Evolutionary conservation across 2,888 invertebrate genomes (phyloP), one percentile per base, ranked within the genome.

Genomic region (Agrochola litura): DNA sequence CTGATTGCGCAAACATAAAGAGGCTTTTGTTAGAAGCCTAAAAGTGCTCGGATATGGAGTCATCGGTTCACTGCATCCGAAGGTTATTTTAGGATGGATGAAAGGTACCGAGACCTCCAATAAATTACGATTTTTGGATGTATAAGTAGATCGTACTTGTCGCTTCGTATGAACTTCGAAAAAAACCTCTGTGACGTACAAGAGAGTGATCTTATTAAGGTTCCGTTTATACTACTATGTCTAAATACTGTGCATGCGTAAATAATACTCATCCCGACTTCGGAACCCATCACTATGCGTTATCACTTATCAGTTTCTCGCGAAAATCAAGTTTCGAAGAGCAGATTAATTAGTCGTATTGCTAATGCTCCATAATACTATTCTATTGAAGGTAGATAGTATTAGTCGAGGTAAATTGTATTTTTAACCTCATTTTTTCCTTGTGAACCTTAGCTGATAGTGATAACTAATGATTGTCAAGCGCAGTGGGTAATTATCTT

Each of bases 401-500:
- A 58, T 37, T 22, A 25, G 54, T 70, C n/a, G 25, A 60, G 60
- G 46, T 73, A 60, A 71, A 73, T 61, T 25, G 60, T 43, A 52
- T 67, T 41, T 77, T 46, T 67, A 54, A 58, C 46, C 19, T 41
- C 30, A 41, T 63, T 77, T 76, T 80, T 70, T 64, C 79, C 67
- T 76, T 58, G 54, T 81, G 46, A 64, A 43, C 30, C 22, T 72
- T 77, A 78, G 58, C 74, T 81, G 77, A 82, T 84, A 79, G 63
- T 41, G 61, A 41, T 68, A 41, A 86, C 85, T 88, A 82, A 86
- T 82, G 84, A 83, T 83, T 86, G 82, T 86, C 72, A 86, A 84
- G 76, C 69, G 71, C 77, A 84, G 81, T 83, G 70, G 71, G 80
- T 88, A 86, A 90, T 87, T 89, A 91, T 89, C 88, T 89, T 90